A percentile compares a stretch with the other conserved stretches of the same genome.
Conservation (phyloP, 2,113 vertebrate species). For the Hucho hucho region DNA sequence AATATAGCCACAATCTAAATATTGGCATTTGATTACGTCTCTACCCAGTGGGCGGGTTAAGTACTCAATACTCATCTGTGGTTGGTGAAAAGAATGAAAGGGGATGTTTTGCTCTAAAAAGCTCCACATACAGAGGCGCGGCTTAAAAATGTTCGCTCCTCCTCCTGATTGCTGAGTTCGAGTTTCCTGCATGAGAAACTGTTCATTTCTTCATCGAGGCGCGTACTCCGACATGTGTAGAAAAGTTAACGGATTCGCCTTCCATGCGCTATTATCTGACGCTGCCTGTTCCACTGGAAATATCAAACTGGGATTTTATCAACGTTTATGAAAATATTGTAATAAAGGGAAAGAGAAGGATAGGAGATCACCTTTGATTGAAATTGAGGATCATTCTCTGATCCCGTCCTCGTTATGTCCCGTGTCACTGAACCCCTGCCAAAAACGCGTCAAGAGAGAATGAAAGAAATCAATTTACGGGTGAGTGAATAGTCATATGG, state of each 20-base stretch:
- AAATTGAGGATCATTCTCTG: slow-evolving; percentile 29
- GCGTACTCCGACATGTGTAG: slow-evolving; percentile 3
- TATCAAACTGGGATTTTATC: slow-evolving; percentile 7
- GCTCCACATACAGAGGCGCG: slow-evolving; percentile 24
- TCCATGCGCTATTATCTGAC: slow-evolving; percentile 7
- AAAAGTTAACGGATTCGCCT: slow-evolving; percentile 42
- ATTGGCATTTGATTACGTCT: not conserved
- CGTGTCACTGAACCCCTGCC: slow-evolving; percentile 52
- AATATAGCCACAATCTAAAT: not conserved
- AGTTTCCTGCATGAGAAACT: slow-evolving; percentile 44
- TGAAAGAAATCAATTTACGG: slow-evolving; percentile 75
- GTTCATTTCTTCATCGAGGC: slow-evolving; percentile 15
- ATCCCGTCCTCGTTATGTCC: slow-evolving; percentile 54
- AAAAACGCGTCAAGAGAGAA: slow-evolving; percentile 70
- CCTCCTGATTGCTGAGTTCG: slow-evolving; percentile 5
- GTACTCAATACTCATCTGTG: slow-evolving; percentile 11
- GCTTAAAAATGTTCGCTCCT: slow-evolving; percentile 7
- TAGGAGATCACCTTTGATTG: not conserved
- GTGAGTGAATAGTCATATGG: slow-evolving; percentile 52
- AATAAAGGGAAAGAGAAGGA: not conserved
- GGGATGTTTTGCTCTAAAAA: not conserved
- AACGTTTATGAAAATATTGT: not conserved
- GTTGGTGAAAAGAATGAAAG: slow-evolving; percentile 53
- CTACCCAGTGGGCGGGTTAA: not conserved
- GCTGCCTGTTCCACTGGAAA: slow-evolving; percentile 1